A percentile compares a stretch with the other conserved stretches of the same genome.
Evolutionary conservation across 2,888 invertebrate species (phyloP).

Genomic region (Spisula solida): DNA sequence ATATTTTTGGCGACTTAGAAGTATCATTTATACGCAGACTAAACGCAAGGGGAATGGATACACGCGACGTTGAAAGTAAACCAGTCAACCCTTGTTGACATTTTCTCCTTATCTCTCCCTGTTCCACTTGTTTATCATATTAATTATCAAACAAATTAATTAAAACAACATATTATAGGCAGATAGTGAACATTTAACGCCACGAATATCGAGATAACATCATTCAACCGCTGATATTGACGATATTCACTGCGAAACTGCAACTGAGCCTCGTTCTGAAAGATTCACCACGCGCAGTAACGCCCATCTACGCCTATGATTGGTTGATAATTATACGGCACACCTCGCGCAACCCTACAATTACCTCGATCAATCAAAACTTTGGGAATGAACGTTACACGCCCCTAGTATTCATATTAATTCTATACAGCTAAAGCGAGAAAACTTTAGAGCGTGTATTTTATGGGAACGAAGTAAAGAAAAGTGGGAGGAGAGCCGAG

Average conservation of each 20-base stretch:
- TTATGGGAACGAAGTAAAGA: slow-evolving; percentile 48
- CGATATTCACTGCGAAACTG: slow-evolving; percentile 22
- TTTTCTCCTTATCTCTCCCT: slow-evolving; percentile 21
- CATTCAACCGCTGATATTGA: slow-evolving; percentile 3
- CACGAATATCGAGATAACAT: slow-evolving; percentile 46
- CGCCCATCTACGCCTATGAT: slow-evolving; percentile 70
- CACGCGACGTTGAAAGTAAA: background rate
- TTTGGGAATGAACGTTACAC: slow-evolving; percentile 46
- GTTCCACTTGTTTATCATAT: slow-evolving; percentile 12
- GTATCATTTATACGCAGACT: background rate
- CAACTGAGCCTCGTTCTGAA: slow-evolving; percentile 46
- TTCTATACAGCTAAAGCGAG: slow-evolving; percentile 59
- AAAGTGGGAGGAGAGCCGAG: slow-evolving; percentile 48
- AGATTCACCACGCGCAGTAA: slow-evolving; percentile 53
- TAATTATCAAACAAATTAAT: slow-evolving; percentile 66
- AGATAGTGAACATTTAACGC: slow-evolving; percentile 53
- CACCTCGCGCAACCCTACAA: slow-evolving; percentile 57
- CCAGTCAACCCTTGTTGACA: slow-evolving; percentile 26
- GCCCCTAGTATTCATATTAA: slow-evolving; percentile 48
- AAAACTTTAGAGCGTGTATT: slow-evolving; percentile 62
- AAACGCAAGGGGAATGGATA: background rate
- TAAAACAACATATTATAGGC: slow-evolving; percentile 49
- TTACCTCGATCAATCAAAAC: slow-evolving; percentile 68
- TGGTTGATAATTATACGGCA: slow-evolving; percentile 65
- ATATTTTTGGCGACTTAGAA: background rate